A percentile compares a stretch with the other conserved stretches of the same genome.
These are phyloP conservation scores for Tiliacea aurago DNA, from an alignment of 2,888 invertebrate genomes.

Conservation along the genomic window DNA sequence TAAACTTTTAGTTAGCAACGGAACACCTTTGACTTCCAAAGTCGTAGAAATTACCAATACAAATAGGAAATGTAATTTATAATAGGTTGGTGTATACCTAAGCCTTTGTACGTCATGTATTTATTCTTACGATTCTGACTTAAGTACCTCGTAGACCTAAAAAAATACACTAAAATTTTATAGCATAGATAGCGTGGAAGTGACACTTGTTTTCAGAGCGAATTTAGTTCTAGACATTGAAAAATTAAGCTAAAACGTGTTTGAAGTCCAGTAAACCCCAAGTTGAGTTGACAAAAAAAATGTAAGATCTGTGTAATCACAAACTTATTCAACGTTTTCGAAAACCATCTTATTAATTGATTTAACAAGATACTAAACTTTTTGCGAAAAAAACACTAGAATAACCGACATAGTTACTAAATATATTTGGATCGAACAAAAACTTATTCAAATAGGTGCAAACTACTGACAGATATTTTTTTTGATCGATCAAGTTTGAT, in stretches of 20 bases:
- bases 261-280: background rate
- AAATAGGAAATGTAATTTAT: slow-evolving; percentile 7
- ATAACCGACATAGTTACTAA: background rate
- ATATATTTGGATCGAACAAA: slow-evolving; percentile 7
- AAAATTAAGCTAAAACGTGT: slow-evolving; percentile 42
- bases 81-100: background rate
- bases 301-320: background rate
- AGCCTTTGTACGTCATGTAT: background rate
- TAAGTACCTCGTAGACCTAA: no score
- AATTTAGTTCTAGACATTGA: slow-evolving; percentile 43
- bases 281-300: background rate
- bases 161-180: background rate
- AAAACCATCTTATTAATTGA: background rate
- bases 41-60: slow-evolving; percentile 7
- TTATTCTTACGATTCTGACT: background rate
- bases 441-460: slow-evolving; percentile 11
- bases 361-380: background rate
- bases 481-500: slow-evolving; percentile 17
- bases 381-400: background rate
- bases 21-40: background rate
- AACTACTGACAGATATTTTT: slow-evolving; percentile 17
- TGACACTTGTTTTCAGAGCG: slow-evolving; percentile 6
- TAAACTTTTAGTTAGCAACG: background rate
- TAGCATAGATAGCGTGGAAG: background rate
- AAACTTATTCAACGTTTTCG: background rate